These are phyloP conservation scores for Cacatua alba DNA, from an alignment of 2,113 vertebrate genomes.

Conservation along the genomic window DNA sequence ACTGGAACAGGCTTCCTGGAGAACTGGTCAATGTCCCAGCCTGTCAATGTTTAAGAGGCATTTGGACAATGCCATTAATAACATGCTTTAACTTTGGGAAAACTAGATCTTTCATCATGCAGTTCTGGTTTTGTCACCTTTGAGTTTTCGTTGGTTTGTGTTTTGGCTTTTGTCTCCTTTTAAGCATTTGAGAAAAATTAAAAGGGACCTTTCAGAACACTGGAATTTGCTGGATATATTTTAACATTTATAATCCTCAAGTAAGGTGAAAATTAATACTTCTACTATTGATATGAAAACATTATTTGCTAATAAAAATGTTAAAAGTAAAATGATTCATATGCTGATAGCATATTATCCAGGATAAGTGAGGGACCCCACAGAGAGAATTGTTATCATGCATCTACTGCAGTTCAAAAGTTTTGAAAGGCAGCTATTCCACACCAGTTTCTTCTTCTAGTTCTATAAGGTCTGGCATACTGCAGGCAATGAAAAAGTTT, in stretches of 20 bases:
- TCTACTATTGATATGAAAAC: not conserved
- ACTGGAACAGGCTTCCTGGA: not conserved
- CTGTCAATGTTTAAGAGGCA: not conserved
- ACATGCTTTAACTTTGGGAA: not conserved
- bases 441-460: rapidly evolving
- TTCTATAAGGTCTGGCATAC: not conserved
- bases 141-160: not conserved
- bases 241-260: not conserved
- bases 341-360: not conserved
- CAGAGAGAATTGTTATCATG: not conserved
- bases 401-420: not conserved
- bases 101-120: not conserved
- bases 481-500: not conserved
- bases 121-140: not conserved
- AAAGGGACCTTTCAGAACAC: not conserved
- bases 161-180: not conserved
- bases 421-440: not conserved
- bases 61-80: not conserved
- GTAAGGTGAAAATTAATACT: not conserved
- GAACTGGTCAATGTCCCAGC: no score
- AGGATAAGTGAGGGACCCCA: not conserved
- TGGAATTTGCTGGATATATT: not conserved
- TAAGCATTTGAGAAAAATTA: not conserved
- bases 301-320: not conserved
- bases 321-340: not conserved